Conservation (phyloP, 2,113 vertebrate species). For the Oreochromis niloticus region DNA sequence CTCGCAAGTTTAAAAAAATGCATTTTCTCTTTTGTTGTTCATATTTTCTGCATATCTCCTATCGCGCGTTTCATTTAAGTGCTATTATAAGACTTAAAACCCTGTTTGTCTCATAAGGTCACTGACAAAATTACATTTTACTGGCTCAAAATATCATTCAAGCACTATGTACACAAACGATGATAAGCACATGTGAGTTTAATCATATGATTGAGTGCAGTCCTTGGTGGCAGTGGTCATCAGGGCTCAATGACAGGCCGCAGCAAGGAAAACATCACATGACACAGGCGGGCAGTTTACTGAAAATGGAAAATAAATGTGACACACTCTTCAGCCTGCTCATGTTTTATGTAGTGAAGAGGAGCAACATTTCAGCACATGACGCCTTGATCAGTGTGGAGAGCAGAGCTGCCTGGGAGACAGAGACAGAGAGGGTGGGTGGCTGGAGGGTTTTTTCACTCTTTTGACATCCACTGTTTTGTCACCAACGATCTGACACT, state of each 20-base stretch:
- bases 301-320: background rate
- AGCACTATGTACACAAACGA: background rate
- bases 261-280: slow-evolving; percentile 18
- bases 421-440: background rate
- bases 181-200: background rate
- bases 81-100: background rate
- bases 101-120: background rate
- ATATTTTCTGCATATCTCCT: background rate
- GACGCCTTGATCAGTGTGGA: background rate
- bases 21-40: background rate
- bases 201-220: background rate
- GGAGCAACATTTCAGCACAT: slow-evolving; percentile 30
- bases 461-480: slow-evolving; percentile 30
- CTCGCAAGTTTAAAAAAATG: background rate
- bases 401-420: background rate
- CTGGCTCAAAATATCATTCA: background rate
- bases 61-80: background rate
- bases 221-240: background rate
- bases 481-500: slow-evolving; percentile 7
- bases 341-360: slow-evolving; percentile 28
- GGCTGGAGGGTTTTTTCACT: background rate
- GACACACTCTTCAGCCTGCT: background rate
- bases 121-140: background rate
- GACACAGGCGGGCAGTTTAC: background rate
- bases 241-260: background rate